These are phyloP conservation scores for Deilephila porcellus DNA, from an alignment of 2,888 invertebrate genomes.

Conservation along the genomic window DNA sequence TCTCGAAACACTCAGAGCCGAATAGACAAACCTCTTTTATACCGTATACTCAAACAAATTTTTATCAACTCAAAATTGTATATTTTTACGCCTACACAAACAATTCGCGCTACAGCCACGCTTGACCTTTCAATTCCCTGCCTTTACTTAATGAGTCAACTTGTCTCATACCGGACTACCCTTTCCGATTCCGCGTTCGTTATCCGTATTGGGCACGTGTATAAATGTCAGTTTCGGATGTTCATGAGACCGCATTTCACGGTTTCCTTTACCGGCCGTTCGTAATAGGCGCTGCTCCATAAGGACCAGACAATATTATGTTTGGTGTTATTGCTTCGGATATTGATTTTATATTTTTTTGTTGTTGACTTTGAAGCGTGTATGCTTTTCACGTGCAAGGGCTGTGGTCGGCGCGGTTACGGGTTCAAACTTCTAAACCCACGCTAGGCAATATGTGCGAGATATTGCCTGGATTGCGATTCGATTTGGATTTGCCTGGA, in stretches of 20 bases:
- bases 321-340: not conserved
- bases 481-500: too few species aligned
- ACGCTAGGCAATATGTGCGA: too few species aligned
- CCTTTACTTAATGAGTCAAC: conserved; percentile 17
- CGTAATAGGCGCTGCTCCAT: not conserved
- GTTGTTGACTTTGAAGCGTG: not conserved
- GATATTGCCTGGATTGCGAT: too few species aligned
- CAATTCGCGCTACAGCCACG: not conserved
- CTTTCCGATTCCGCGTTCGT: conserved; percentile 27
- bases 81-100: not conserved
- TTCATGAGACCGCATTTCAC: conserved; percentile 19
- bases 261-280: conserved; percentile 15
- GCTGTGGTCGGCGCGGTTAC: too few species aligned
- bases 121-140: conserved; percentile 12
- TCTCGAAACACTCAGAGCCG: too few species aligned
- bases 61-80: too few species aligned
- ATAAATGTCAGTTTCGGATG: conserved; percentile 26
- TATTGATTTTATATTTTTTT: not conserved
- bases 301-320: not conserved
- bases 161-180: conserved; percentile 16
- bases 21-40: too few species aligned
- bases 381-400: not conserved
- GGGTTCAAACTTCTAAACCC: too few species aligned
- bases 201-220: conserved; percentile 20
- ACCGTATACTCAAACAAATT: too few species aligned